Evolutionary conservation across 2,888 invertebrate genomes (phyloP).

Genomic region (Villa cingulata): DNA sequence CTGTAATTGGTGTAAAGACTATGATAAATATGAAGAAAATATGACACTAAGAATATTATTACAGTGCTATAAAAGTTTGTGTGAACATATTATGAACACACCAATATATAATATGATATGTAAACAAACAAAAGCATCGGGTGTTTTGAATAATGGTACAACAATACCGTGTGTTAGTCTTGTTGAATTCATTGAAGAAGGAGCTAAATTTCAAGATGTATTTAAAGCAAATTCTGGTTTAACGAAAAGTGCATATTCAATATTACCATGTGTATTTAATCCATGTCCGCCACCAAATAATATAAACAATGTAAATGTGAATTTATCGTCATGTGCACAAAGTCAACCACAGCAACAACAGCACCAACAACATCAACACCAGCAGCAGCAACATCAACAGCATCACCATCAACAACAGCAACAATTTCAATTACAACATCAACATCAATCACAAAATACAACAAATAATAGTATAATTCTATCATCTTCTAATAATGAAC

Average conservation of each 20-base stretch:
- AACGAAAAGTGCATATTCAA: constrained; percentile 59
- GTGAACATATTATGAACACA: constrained; percentile 65
- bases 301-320: constrained; percentile 15
- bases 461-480: neutral
- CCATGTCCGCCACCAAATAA: constrained; percentile 38
- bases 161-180: constrained; percentile 41
- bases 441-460: neutral
- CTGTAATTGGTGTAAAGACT: constrained; percentile 73
- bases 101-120: constrained; percentile 42
- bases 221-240: constrained; percentile 59
- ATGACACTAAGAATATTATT: constrained; percentile 64
- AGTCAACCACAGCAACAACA: constrained; percentile 10
- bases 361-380: constrained; percentile 1
- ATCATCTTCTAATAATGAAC: neutral
- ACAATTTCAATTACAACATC: neutral
- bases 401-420: constrained; percentile 7
- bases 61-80: constrained; percentile 79
- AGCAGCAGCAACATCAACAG: constrained; percentile 9
- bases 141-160: constrained; percentile 15
- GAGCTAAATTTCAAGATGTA: constrained; percentile 61
- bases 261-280: constrained; percentile 58
- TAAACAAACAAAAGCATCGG: constrained; percentile 35
- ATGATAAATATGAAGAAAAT: constrained; percentile 69
- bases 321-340: constrained; percentile 16
- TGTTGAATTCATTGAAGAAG: constrained; percentile 65